Percentiles rank a stretch among this genome's conserved stretches.
Conservation (phyloP, 2,888 invertebrate genomes). For the Campoletis raptor region DNA sequence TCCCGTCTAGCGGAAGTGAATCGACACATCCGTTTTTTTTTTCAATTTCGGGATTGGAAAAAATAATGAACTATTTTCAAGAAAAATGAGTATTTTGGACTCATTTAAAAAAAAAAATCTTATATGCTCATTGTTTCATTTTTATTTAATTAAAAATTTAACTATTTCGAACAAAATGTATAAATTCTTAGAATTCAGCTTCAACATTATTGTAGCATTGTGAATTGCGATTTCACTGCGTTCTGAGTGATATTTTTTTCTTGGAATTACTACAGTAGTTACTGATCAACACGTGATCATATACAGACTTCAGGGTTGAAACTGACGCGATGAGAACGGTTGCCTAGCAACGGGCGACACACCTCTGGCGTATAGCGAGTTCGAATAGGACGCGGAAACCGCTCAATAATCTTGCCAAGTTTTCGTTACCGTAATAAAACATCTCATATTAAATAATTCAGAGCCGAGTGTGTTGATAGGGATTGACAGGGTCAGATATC, state of each 20-base stretch:
- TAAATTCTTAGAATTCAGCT: not conserved
- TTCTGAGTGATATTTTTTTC: not conserved
- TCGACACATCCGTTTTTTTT: not conserved
- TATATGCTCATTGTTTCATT: not conserved
- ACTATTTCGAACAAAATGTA: not conserved
- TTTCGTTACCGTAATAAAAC: not conserved
- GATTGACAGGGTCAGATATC: not conserved
- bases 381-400: slow-evolving; percentile 2
- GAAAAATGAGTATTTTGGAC: not conserved
- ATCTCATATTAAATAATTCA: not conserved
- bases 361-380: not conserved
- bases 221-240: not conserved
- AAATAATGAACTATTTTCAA: not conserved
- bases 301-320: slow-evolving; percentile 19
- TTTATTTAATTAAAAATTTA: not conserved
- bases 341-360: slow-evolving; percentile 41
- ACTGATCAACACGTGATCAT: not conserved
- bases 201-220: not conserved
- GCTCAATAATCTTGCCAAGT: not conserved
- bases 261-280: not conserved
- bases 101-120: not conserved
- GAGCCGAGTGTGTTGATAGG: not conserved
- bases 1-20: not conserved
- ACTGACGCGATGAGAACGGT: slow-evolving; percentile 2
- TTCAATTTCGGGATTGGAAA: not conserved